Base-by-base conservation (phyloP, 2,113 vertebrate genomes). In the Condylura cristata region DNA sequence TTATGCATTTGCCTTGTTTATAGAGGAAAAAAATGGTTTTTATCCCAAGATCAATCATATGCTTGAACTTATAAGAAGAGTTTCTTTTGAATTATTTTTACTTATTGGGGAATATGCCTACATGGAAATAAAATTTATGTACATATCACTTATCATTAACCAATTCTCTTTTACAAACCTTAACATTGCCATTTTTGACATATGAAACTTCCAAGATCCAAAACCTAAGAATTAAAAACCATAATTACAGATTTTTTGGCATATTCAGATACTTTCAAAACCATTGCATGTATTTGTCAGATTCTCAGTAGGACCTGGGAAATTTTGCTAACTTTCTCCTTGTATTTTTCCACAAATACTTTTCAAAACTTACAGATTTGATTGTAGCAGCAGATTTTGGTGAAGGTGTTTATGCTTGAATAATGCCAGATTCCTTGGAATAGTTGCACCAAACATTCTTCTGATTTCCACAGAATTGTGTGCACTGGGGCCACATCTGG, bases 261-360 rank as follows among this genome's bases (percentile, higher is more conserved):
- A 6, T 5, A 18, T 84, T 1, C 34, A 87, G 71, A 80, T 14
- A 89, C 18, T 8, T 89, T 86, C 18, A 68, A 93, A 85, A 72
- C 86, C 17, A 61, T 30, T 71, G 46, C 82, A 63, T 89, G 1
- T 1, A 48, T 91, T 82, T 91, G 16, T 82, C 51, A 91, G 28
- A 34, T 88, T 87, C 44, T 83, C 61, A 86, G 37, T 11, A 91
- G 26, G 34, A 72, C 24, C 30, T 86, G 51, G 34, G 5, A 79
- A 92, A 74, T 86, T 63, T 78, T 66, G 22, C 26, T 95, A 66
- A 39, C n/a, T 68, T 89, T 89, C 75, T 86, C 18, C 68, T 53
- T 93, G 24, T 79, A 7, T 37, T 87, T 91, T 90, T 2, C 11
- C 56, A 66, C 44, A 41, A 89, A 60, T 17, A 66, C 75, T 37